Conservation (phyloP, 2,888 invertebrate species). For the Itoplectis maculator region DNA sequence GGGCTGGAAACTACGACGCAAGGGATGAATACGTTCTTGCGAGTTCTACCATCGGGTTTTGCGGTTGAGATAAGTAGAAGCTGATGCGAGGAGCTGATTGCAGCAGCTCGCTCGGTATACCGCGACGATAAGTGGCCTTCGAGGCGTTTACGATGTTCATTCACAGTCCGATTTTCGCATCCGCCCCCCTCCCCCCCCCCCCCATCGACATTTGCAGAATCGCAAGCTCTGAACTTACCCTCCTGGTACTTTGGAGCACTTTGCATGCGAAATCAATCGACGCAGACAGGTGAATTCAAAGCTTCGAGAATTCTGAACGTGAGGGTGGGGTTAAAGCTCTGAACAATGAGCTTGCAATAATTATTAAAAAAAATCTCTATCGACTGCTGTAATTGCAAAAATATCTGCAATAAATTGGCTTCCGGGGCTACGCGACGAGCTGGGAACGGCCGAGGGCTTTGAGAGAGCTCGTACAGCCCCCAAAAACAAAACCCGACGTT, state of each 20-base stretch:
- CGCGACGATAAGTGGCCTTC: constrained; percentile 32
- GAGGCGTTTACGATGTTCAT: constrained; percentile 26
- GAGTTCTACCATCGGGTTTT: background rate
- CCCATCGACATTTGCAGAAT: background rate
- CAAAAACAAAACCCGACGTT: constrained; percentile 29
- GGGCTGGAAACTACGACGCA: background rate
- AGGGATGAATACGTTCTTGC: constrained; percentile 7
- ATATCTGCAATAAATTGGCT: background rate
- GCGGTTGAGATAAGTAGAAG: constrained; percentile 8
- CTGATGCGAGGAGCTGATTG: constrained; percentile 19
- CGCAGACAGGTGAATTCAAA: background rate
- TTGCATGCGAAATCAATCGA: constrained; percentile 29
- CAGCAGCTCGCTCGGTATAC: constrained; percentile 7
- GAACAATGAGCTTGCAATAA: background rate
- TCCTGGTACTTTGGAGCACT: constrained; percentile 21
- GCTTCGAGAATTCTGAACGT: background rate
- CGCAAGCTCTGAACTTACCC: background rate
- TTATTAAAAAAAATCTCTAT: background rate
- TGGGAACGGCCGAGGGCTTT: background rate
- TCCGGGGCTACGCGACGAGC: background rate
- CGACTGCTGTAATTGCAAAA: background rate
- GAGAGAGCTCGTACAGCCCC: too few relatives aligned
- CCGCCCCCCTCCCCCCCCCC: too few relatives aligned
- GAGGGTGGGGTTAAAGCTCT: background rate
- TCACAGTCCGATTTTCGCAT: background rate